These are phyloP conservation scores for Zaprionus bogoriensis DNA, from an alignment of 2,888 invertebrate species.

Conservation along the genomic window DNA sequence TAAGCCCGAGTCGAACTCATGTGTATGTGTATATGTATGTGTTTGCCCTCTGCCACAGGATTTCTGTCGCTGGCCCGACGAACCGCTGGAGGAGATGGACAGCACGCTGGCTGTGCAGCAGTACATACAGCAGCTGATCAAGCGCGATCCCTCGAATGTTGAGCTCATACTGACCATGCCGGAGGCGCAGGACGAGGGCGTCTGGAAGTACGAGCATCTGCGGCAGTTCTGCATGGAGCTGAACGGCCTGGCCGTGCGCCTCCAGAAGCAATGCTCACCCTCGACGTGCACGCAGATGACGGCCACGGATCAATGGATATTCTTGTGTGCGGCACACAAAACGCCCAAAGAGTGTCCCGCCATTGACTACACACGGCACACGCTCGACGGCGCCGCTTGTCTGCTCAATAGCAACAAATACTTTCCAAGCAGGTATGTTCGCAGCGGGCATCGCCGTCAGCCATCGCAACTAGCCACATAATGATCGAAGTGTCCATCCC, in stretches of 20 bases:
- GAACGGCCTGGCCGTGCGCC: conserved; percentile 97
- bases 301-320: conserved; percentile 99
- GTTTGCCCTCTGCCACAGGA: too few relatives aligned
- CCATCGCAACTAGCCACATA: conserved; percentile 32
- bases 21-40: not conserved
- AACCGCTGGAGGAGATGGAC: conserved; percentile 99
- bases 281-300: conserved; percentile 99
- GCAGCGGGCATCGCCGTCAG: not conserved
- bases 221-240: conserved; percentile 99
- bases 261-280: conserved; percentile 98
- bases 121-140: conserved; percentile 98
- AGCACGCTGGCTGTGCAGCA: conserved; percentile 99
- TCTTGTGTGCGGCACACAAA: conserved; percentile 99
- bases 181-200: conserved; percentile 98
- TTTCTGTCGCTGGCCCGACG: conserved; percentile 98
- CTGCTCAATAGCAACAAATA: conserved; percentile 99
- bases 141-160: conserved; percentile 95
- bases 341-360: conserved; percentile 99
- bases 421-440: conserved; percentile 96
- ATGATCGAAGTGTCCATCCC: conserved; percentile 39
- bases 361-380: conserved; percentile 99
- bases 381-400: conserved; percentile 99
- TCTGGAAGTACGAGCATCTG: conserved; percentile 99
- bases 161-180: conserved; percentile 98
- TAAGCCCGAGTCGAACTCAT: conserved; percentile 77